Base-by-base conservation (phyloP, 92 coral and sea anemone species). In the Pocillopora grandis region DNA sequence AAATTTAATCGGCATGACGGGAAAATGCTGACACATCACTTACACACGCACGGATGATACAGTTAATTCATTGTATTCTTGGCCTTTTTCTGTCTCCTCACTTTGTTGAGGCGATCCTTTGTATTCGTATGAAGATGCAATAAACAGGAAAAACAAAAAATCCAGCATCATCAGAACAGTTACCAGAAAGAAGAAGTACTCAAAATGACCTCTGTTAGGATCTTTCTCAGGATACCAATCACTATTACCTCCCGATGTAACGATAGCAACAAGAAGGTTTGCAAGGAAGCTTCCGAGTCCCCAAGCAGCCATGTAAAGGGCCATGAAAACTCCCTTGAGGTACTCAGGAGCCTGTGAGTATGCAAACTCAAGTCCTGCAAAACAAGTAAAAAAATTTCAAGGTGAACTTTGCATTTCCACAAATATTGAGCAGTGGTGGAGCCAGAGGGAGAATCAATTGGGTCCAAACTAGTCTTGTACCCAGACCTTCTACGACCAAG, bases 271-370 rank as follows among this genome's bases (percentile, higher is more conserved):
- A 55, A 96, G 72, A 9, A 92, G 93, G 64, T 84, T 88, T 18
- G 98, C 89, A 9, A 88, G 37, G 67, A 85, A 96, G 75, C 65
- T 89, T 52, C 98, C 98, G 21, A 96, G 81, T 17, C 94, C 98
- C 27, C 87, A 72, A 3, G 98, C 89, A 17, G 94, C 91, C 55
- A 92, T 75, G 63, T 84, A 96, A 11, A 81, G 42, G 1, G 98
- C 99, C 99, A 96, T 92, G 3, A 96, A 88, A 33, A 94, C 84
- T 52, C 98, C 99, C 84, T 96, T 94, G 56, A 94, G 89, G 58
- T 86, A 73, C 37, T 87, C 62, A 6, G 99, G 98, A 56, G 99
- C 89, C 71, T 96, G 96, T 5, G 95, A 87, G 81, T 96, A 94
- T 10, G 98, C 96, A 60, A 96, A 90, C 85, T 96, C 99, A 59